Percentiles rank a stretch among this genome's conserved stretches.
Conservation (phyloP, 2,888 invertebrate genomes). For the Villa cingulata region DNA sequence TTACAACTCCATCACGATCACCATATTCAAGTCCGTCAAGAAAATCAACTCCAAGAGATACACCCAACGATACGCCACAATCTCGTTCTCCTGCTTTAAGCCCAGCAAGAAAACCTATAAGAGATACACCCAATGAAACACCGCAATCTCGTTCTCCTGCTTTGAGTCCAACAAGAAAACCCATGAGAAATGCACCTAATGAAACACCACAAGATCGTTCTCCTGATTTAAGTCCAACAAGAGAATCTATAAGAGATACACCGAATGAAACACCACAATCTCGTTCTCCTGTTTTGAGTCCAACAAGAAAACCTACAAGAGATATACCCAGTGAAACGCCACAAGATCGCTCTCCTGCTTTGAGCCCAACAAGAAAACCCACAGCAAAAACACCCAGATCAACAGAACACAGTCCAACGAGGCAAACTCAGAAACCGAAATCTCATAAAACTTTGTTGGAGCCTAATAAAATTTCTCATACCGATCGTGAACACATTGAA, state of each 20-base stretch:
- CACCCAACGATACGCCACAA: constrained; percentile 28
- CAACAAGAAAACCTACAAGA: constrained; percentile 16
- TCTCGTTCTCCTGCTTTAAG: constrained; percentile 28
- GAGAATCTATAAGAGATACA: constrained; percentile 21
- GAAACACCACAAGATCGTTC: constrained; percentile 25
- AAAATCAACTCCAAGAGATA: constrained; percentile 20
- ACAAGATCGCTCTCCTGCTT: too few species aligned
- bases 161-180: constrained; percentile 17
- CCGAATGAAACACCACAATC: constrained; percentile 28
- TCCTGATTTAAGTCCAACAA: constrained; percentile 24
- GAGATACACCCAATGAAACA: constrained; percentile 31
- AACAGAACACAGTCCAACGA: constrained; percentile 1
- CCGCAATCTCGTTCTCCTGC: constrained; percentile 28
- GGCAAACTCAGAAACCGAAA: background rate
- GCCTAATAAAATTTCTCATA: background rate
- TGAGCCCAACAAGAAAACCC: too few species aligned
- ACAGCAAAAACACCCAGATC: background rate
- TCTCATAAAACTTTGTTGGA: background rate
- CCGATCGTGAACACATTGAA: background rate
- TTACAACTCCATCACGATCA: constrained; percentile 27
- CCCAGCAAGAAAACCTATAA: constrained; percentile 18
- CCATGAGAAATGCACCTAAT: constrained; percentile 29
- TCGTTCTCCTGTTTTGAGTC: constrained; percentile 28
- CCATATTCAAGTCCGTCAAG: constrained; percentile 34
- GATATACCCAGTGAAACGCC: too few species aligned